Evolutionary conservation across 2,113 vertebrate species (phyloP), one percentile per base, ranked within the genome.

Genomic region (Dipodomys merriami): DNA sequence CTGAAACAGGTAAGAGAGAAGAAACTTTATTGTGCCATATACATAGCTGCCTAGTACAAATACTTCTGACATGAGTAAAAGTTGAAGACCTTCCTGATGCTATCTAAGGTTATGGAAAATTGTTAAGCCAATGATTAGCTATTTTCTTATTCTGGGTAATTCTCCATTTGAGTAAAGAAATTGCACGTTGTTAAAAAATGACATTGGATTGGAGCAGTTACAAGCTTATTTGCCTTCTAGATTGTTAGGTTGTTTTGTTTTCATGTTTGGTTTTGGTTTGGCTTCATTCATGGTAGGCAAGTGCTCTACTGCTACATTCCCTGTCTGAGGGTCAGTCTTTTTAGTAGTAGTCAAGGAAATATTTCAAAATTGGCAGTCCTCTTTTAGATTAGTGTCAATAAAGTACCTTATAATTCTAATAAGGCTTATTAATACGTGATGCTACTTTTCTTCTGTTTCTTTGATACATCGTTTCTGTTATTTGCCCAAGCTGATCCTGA

Each of bases 101-200:
- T 73, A 6, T 19, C 35, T 80, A 82, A 82, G 73, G 46, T 74
- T 76, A 18, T 83, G 65, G 74, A 86, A 94, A 88, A 85, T 83
- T 85, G 74, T 91, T 84, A 78, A 79, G 80, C 44, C 6, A 7
- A 23, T 90, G 11, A 71, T 10, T 30, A 90, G 71, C 71, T 88
- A 19, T 85, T 86, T 92, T 94, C 90, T 25, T n/a, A 27, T 91
- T 93, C 44, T 81, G 79, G 46, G 39, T 91, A 27, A 76, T 76
- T 91, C 77, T 86, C 92, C 65, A 65, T 93, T 46, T 93, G 86
- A 92, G 27, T 92, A 84, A 33, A 65, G 22, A 73, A 90, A 82
- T 94, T 92, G 49, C 11, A 10, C 68, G 3, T 82, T 92, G 65
- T 49, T 82, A 30, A 83, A 91, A 93, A 79, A 74, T 86, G 29